A percentile compares a stretch with the other conserved stretches of the same genome.
Conservation (phyloP, 2,113 vertebrate genomes). For the Camarhynchus parvulus region DNA sequence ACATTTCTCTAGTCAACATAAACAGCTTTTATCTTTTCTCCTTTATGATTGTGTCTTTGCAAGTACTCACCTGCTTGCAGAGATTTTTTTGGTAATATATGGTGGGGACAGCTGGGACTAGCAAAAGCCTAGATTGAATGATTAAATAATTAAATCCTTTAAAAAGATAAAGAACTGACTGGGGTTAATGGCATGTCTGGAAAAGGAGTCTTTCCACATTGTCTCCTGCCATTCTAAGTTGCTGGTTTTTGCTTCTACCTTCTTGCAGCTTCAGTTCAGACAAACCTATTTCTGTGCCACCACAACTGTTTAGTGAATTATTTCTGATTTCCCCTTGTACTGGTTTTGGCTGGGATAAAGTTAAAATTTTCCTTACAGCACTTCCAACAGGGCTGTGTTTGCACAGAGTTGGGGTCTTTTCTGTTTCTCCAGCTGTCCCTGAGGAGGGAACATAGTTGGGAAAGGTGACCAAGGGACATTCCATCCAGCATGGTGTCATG, state of each 20-base stretch:
- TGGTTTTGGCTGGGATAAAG: neutral
- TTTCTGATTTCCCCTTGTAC: neutral
- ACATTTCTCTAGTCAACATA: neutral
- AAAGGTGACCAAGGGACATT: neutral
- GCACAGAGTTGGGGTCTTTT: neutral
- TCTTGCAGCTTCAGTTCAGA: neutral
- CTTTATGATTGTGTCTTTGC: neutral
- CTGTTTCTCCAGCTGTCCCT: neutral
- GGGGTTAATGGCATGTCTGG: neutral
- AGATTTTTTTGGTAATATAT: neutral
- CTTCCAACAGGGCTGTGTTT: neutral
- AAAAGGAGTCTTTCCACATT: neutral
- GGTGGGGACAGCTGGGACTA: neutral
- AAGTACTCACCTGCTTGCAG: neutral
- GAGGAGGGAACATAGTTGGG: neutral
- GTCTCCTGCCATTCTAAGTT: neutral
- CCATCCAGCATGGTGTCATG: rapidly evolving
- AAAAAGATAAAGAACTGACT: neutral
- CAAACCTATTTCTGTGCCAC: neutral
- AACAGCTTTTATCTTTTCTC: neutral
- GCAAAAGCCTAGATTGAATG: neutral
- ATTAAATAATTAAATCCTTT: neutral
- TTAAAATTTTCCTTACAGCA: neutral
- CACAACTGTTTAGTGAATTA: neutral
- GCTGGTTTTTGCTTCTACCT: neutral